These are phyloP conservation scores for Drosophila suboccidentalis DNA, from an alignment of 2,888 invertebrate species.

Conservation along the genomic window DNA sequence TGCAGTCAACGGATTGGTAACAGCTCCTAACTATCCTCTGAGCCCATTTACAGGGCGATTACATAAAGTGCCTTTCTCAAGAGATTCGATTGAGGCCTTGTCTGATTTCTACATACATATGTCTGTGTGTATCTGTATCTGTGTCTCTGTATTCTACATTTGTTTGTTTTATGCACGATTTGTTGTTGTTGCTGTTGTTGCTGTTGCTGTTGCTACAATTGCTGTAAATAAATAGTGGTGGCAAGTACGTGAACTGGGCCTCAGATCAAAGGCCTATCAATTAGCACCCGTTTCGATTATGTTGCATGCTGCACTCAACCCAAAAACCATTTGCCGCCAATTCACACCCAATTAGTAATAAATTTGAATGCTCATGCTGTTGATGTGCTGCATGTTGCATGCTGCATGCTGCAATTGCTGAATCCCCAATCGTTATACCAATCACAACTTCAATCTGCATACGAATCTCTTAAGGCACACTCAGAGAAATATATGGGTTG, in stretches of 20 bases:
- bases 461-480: slow-evolving; percentile 26
- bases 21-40: slow-evolving; percentile 41
- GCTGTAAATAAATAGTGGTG: slow-evolving; percentile 76
- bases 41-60: slow-evolving; percentile 54
- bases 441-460: slow-evolving; percentile 40
- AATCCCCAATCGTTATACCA: slow-evolving; percentile 42
- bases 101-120: neutral
- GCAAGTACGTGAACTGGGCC: slow-evolving; percentile 46
- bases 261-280: slow-evolving; percentile 84
- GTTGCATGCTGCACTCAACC: slow-evolving; percentile 69
- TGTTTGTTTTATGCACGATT: slow-evolving; percentile 78
- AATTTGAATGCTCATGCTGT: slow-evolving; percentile 78
- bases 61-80: slow-evolving; percentile 49
- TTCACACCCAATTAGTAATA: slow-evolving; percentile 85
- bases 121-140: neutral
- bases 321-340: slow-evolving; percentile 67
- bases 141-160: slow-evolving; percentile 25
- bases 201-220: slow-evolving; percentile 68
- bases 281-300: slow-evolving; percentile 83
- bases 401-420: slow-evolving; percentile 38
- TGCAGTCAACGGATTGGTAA: slow-evolving; percentile 79
- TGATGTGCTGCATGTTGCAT: slow-evolving; percentile 9
- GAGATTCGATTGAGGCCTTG: slow-evolving; percentile 17
- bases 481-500: slow-evolving; percentile 2
- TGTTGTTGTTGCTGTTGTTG: slow-evolving; percentile 67